Percentiles rank a stretch among this genome's conserved stretches.
Conservation (phyloP, 1,140 invertebrate species). For the Plodia interpunctella region DNA sequence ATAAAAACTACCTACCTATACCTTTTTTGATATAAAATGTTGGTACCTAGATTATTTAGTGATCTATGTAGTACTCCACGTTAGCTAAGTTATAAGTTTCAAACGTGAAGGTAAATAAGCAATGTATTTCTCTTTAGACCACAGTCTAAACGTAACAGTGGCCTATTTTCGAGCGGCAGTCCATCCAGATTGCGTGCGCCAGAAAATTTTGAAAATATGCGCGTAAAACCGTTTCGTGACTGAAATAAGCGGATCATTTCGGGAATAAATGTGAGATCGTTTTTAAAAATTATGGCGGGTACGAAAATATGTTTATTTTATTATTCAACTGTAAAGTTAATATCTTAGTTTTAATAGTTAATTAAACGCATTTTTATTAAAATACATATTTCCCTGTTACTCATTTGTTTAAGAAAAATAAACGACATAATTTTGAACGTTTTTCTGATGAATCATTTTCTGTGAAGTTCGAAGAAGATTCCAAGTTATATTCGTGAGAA, state of each 20-base stretch:
- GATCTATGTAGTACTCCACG: too few relatives aligned
- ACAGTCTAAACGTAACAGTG: background rate
- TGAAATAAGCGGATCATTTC: background rate
- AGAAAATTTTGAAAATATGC: background rate
- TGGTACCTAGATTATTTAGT: too few relatives aligned
- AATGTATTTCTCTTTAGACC: background rate
- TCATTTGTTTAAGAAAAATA: too few relatives aligned
- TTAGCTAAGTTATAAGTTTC: too few relatives aligned
- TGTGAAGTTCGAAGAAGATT: too few relatives aligned
- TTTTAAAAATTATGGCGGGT: background rate
- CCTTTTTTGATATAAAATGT: too few relatives aligned
- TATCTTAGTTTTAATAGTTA: background rate
- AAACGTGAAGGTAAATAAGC: background rate
- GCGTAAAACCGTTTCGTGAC: constrained; percentile 3
- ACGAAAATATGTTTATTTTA: background rate
- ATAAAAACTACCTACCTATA: too few relatives aligned
- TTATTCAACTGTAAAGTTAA: background rate
- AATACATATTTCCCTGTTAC: too few relatives aligned
- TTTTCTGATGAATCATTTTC: too few relatives aligned
- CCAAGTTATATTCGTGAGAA: too few relatives aligned
- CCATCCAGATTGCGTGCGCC: background rate
- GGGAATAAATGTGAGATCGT: constrained; percentile 2
- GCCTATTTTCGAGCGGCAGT: background rate
- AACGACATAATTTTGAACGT: too few relatives aligned
- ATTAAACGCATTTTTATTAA: too few relatives aligned